Base-by-base conservation (phyloP, 2,113 vertebrate genomes). In the Neogobius melanostomus region DNA sequence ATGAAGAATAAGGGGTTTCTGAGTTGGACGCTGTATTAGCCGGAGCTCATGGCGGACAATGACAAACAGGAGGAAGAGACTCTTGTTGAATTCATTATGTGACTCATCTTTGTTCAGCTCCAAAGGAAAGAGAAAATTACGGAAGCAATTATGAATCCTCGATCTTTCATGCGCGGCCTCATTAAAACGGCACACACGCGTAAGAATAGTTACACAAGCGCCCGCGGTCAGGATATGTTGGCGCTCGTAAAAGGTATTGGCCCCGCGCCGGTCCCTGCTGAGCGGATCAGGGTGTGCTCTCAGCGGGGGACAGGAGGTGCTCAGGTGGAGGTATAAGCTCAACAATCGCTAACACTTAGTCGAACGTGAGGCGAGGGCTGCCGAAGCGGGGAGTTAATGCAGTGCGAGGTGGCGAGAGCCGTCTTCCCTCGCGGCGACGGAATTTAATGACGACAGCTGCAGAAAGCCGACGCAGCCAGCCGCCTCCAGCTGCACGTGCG, bases 361-460 rank as follows among this genome's bases (percentile, higher is more conserved):
- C 76, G 74, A 85, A 87, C 80, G 85, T 73, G 79, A 76, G 76
- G 80, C 79, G 78, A 54, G 74, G 56, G 81, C 76, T 73, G 74
- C 80, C 83, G 75, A 84, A 63, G 54, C 53, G 60, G 8, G 14
- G 78, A 76, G 77, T 74, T 69, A 87, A 85, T 71, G 70, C 84
- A 84, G 80, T 63, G 68, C 0, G 1, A 68, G 60, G 73, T 50
- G 66, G 72, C 71, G 74, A 77, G 76, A 50, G 51, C 65, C 21
- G 21, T 21, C 21, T 46, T 54, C 76, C 88, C 88, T 70, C 15
- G 4, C 0, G 47, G 83, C 77, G 8, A 65, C 73, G 60, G 71
- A 72, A 79, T 82, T 59, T 75, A 78, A 87, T 82, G 82, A 84
- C 78, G 75, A 77, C 64, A 82, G 68, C 52, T 16, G 12, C 57